Conservation (phyloP, 2,113 vertebrate genomes). For the Corydoras maculifer region DNA sequence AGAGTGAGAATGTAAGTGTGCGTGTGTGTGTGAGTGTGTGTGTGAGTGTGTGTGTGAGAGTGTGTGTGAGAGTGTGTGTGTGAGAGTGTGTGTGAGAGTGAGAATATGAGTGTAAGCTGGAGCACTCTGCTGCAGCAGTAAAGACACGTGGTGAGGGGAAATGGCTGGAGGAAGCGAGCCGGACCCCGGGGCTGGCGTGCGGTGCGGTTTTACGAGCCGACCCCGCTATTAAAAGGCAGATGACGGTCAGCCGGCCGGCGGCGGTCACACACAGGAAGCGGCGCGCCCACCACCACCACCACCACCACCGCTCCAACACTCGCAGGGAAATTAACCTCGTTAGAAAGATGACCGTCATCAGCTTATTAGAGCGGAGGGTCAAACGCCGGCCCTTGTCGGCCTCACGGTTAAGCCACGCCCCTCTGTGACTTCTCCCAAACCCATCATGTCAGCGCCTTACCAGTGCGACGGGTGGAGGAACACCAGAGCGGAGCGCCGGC, state of each 20-base stretch:
- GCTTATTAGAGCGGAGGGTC: slow-evolving; percentile 2
- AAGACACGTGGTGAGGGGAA: slow-evolving; percentile 36
- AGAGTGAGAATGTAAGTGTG: too few relatives aligned
- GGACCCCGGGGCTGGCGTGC: not conserved
- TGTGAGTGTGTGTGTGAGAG: too few relatives aligned
- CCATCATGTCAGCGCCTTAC: too few relatives aligned
- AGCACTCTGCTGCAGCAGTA: slow-evolving; percentile 33
- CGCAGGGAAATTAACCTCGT: slow-evolving; percentile 1
- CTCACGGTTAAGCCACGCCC: too few relatives aligned
- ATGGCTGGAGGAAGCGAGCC: slow-evolving; percentile 35
- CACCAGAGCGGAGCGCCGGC: too few relatives aligned
- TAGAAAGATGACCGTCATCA: slow-evolving; percentile 13
- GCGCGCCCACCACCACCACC: not conserved
- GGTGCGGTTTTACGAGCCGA: slow-evolving; percentile 22
- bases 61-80: too few relatives aligned
- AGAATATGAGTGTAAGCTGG: not conserved
- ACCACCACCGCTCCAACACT: too few relatives aligned
- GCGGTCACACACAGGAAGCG: slow-evolving; percentile 25
- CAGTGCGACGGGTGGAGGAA: too few relatives aligned
- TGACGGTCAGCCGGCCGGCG: not conserved
- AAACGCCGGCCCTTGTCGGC: slow-evolving; percentile 1
- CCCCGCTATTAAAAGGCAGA: slow-evolving; percentile 1
- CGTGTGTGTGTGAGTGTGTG: too few relatives aligned
- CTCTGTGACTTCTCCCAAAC: too few relatives aligned
- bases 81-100: too few relatives aligned